phyloP scores from a whole-genome alignment of 2,888 invertebrate genomes.

The Brenthis ino region DNA sequence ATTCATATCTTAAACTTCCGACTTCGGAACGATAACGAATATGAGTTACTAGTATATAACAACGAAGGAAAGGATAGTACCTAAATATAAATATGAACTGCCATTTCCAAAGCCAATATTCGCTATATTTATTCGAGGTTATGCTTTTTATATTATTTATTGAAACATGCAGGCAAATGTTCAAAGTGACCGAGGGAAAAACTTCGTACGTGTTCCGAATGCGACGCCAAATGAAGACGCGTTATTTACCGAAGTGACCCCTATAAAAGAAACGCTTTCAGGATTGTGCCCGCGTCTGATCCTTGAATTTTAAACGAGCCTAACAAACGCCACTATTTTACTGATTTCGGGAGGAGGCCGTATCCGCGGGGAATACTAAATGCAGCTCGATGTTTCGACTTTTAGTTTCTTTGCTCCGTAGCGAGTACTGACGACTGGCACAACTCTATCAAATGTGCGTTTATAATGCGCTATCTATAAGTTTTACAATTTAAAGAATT shows the following conservation, averaged over 20 bases:
- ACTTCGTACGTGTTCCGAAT: constrained; percentile 37
- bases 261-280: constrained; percentile 64
- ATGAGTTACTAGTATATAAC: too few relatives aligned
- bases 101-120: too few relatives aligned
- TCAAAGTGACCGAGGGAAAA: constrained; percentile 32
- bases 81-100: too few relatives aligned
- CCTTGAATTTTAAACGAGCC: constrained; percentile 69
- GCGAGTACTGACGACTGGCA: too few relatives aligned
- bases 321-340: constrained; percentile 55
- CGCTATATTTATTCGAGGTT: too few relatives aligned
- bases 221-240: constrained; percentile 55
- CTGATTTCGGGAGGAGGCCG: constrained; percentile 52
- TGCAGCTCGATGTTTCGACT: constrained; percentile 30
- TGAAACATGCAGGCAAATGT: constrained; percentile 28
- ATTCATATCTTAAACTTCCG: too few relatives aligned
- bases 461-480: too few relatives aligned
- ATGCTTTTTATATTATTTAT: constrained; percentile 5
- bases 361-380: constrained; percentile 42
- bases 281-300: constrained; percentile 58
- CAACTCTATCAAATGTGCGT: too few relatives aligned
- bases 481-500: too few relatives aligned
- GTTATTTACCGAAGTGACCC: constrained; percentile 73
- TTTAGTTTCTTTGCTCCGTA: neutral
- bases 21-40: too few relatives aligned
- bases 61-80: too few relatives aligned